Percentiles rank a stretch among this genome's conserved stretches.
Evolutionary conservation across 1,140 invertebrate genomes (phyloP).

Genomic region (Hylyphantes graminicola): DNA sequence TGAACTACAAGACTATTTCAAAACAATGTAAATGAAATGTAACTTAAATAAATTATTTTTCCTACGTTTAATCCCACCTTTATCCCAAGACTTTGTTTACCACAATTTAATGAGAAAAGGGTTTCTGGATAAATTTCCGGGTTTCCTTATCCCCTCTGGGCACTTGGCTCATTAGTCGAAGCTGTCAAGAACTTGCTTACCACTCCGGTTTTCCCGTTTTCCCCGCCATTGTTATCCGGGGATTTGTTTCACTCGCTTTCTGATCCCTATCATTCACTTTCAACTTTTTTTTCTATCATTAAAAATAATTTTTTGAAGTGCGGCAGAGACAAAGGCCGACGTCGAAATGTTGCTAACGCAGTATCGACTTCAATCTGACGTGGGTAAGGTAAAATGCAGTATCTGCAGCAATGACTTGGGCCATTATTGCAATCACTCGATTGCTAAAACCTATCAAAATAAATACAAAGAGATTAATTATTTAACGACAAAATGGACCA

Average conservation of each 20-base stretch:
- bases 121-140: conserved; percentile 12
- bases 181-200: conserved; percentile 50
- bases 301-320: neutral
- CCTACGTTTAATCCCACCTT: no score
- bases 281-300: neutral
- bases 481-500: no score
- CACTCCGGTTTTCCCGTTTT: conserved; percentile 35
- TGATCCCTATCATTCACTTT: conserved; percentile 20
- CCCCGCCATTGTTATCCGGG: conserved; percentile 36
- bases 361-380: no score
- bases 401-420: no score
- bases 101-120: conserved; percentile 41
- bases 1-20: no score
- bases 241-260: conserved; percentile 28
- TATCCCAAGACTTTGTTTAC: no score
- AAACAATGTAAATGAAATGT: no score
- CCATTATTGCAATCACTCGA: no score
- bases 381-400: no score
- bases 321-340: neutral
- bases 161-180: conserved; percentile 38
- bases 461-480: no score
- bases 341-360: neutral
- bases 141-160: conserved; percentile 29
- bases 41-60: no score
- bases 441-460: no score